Percentiles rank a stretch among this genome's conserved stretches.
These are phyloP conservation scores for Arge pagana DNA, from an alignment of 2,888 invertebrate genomes.

Conservation along the genomic window DNA sequence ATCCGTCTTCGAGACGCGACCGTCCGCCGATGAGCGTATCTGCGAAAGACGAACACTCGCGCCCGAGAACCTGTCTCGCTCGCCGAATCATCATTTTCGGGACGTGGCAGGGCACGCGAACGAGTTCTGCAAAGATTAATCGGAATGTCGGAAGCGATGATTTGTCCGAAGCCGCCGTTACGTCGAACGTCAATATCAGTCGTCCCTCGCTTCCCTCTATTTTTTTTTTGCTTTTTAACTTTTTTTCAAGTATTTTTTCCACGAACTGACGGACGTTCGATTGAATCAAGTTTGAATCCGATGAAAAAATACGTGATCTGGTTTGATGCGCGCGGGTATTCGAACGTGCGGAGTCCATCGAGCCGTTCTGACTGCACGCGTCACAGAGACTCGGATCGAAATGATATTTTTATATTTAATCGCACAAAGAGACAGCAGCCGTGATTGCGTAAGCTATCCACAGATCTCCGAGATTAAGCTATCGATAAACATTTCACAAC, in stretches of 20 bases:
- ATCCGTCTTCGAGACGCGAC: too few relatives aligned
- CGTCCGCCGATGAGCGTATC: too few relatives aligned
- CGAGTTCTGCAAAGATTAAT: conserved; percentile 6
- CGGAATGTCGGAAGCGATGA: conserved; percentile 20
- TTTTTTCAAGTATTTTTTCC: conserved; percentile 56
- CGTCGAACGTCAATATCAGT: conserved; percentile 55
- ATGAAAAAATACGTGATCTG: conserved; percentile 56
- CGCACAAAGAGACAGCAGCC: conserved; percentile 47
- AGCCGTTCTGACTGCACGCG: neutral
- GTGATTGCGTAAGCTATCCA: conserved; percentile 44
- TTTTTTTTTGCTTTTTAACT: too few relatives aligned
- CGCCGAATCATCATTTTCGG: too few relatives aligned
- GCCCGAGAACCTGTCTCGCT: too few relatives aligned
- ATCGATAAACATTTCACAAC: conserved; percentile 52
- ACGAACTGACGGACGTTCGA: conserved; percentile 59
- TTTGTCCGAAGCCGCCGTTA: conserved; percentile 37
- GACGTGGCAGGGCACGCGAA: neutral
- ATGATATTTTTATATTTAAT: conserved; percentile 53
- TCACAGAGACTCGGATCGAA: conserved; percentile 42
- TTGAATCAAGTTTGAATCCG: conserved; percentile 57
- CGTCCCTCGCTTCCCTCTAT: too few relatives aligned
- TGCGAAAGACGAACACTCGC: too few relatives aligned
- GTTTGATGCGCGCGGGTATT: conserved; percentile 45
- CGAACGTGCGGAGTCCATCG: conserved; percentile 25
- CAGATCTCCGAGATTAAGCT: conserved; percentile 51